phyloP scores from a whole-genome alignment of 2,113 vertebrate genomes.

The Silurus asotus region DNA sequence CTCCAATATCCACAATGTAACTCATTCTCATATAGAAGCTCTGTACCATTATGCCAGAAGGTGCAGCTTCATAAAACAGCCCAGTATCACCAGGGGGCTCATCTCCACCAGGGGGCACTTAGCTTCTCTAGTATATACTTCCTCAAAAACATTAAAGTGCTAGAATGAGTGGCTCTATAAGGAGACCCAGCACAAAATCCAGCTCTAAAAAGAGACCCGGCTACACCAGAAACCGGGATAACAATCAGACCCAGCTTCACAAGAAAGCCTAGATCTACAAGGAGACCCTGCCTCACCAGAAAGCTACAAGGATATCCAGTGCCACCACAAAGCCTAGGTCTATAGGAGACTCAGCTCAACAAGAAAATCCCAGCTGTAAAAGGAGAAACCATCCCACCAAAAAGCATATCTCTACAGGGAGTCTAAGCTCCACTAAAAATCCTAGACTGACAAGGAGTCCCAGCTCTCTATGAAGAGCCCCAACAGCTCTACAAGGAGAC shows the following conservation, averaged over 20 bases:
- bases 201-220: background rate
- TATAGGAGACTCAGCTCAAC: too few relatives aligned
- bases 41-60: background rate
- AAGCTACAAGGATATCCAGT: background rate
- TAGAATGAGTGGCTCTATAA: background rate
- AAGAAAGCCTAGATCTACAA: background rate
- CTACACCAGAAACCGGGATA: background rate
- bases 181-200: background rate
- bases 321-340: background rate
- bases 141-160: background rate
- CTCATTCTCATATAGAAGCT: too few relatives aligned
- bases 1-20: background rate
- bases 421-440: background rate
- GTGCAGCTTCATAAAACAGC: background rate
- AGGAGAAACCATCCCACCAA: background rate
- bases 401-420: background rate
- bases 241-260: background rate
- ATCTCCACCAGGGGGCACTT: background rate
- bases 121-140: background rate
- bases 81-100: background rate
- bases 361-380: background rate
- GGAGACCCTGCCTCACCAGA: background rate
- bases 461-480: background rate
- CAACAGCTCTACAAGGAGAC: background rate
- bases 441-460: background rate